phyloP scores from a whole-genome alignment of 2,113 vertebrate species.

The Camelus bactrianus region DNA sequence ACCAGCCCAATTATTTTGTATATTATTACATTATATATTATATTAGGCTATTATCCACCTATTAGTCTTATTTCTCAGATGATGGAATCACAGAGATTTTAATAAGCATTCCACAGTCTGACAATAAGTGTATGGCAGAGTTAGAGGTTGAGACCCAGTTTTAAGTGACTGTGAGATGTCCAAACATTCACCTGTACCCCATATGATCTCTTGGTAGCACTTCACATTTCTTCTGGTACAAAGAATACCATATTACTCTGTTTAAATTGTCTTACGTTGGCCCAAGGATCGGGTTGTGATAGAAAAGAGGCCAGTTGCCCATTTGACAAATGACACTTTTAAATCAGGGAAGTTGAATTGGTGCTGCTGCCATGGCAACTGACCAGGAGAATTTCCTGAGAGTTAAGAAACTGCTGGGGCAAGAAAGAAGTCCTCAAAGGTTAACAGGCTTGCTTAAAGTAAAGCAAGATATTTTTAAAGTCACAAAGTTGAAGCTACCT shows the following conservation, averaged over 20 bases:
- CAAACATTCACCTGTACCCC: background rate
- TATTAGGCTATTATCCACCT: background rate
- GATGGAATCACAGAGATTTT: background rate
- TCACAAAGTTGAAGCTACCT: background rate
- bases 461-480: conserved; percentile 34
- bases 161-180: background rate
- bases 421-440: background rate
- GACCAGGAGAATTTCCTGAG: conserved; percentile 15
- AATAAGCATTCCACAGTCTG: background rate
- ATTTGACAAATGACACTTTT: conserved; percentile 74
- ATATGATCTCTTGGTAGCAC: background rate
- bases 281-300: conserved; percentile 32
- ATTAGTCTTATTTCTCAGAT: background rate
- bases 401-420: background rate
- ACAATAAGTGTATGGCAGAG: background rate
- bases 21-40: background rate
- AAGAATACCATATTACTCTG: background rate
- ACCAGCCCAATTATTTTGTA: background rate
- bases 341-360: background rate
- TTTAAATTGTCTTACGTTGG: conserved; percentile 26
- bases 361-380: conserved; percentile 33
- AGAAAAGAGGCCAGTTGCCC: conserved; percentile 64
- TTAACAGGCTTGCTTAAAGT: conserved; percentile 7
- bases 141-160: background rate
- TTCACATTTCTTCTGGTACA: background rate